Evolutionary conservation across 1,140 invertebrate genomes (phyloP).

Genomic region (Sarcophaga bullata): DNA sequence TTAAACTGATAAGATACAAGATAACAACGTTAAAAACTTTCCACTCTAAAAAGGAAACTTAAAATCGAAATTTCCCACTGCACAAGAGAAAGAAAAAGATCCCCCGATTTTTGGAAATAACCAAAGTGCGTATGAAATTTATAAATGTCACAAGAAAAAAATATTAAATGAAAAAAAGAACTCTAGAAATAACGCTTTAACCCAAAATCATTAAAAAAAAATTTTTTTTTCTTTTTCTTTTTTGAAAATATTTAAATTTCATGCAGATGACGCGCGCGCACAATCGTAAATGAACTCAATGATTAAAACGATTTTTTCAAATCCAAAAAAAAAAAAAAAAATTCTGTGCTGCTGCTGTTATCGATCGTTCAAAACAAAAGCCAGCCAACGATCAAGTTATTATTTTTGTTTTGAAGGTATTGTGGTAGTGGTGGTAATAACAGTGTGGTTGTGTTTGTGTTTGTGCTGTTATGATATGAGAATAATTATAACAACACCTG

Average conservation of each 20-base stretch:
- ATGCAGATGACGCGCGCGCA: constrained; percentile 31
- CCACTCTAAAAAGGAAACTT: too few relatives aligned
- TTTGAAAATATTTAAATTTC: constrained; percentile 23
- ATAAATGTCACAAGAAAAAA: neutral
- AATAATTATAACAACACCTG: constrained; percentile 11
- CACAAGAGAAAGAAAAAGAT: neutral
- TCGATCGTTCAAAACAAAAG: neutral
- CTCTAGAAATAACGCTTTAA: neutral
- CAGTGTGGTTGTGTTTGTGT: too few relatives aligned
- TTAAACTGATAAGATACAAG: too few relatives aligned
- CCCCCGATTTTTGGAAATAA: constrained; percentile 13
- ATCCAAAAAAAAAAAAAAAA: too few relatives aligned
- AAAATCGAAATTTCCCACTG: too few relatives aligned
- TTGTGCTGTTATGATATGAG: neutral
- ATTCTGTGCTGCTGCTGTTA: too few relatives aligned
- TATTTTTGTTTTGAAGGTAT: too few relatives aligned
- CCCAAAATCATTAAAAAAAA: neutral
- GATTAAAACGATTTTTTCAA: too few relatives aligned
- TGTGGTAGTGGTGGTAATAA: too few relatives aligned
- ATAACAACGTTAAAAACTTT: too few relatives aligned
- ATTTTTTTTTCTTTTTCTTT: neutral
- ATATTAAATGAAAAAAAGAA: neutral
- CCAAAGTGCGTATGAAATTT: neutral
- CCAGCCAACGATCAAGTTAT: neutral
- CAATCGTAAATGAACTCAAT: constrained; percentile 14